Base-by-base conservation (phyloP, 2,113 vertebrate genomes). In the Dipodomys stephensi region DNA sequence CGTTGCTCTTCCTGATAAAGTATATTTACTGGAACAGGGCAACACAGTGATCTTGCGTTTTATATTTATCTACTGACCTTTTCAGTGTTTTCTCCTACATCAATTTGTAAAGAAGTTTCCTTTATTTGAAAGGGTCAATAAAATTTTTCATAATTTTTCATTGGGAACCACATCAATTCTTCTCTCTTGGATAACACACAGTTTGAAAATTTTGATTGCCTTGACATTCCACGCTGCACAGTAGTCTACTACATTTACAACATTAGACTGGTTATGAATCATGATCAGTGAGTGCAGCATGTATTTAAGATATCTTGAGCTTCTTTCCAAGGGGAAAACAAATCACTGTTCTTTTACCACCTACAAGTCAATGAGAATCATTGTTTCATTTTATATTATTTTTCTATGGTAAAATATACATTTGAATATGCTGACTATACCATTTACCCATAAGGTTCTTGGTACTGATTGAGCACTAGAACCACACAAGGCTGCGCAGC, bases 21-120 rank as follows among this genome's bases (percentile, higher is more conserved):
- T 25, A 30, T 57, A 39, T 90, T 72, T 77, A 64, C 60, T 53
- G 2, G 39, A 90, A 49, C 57, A 53, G 85, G 81, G 71, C 68
- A 53, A 46, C 64, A 85, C 32, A 82, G 35, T 39, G 71, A 49
- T 13, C 27, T 93, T 11, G 30, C 62, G 83, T 71, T 86, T 86
- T 88, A 18, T 65, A 53, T 64, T 91, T 7, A 32, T 94, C 88
- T 76, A 64, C 25, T 91, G 25, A 81, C 30, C 30, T 94, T 87
- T 83, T 35, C 22, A 77, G 49, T 82, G 25, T 13, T 91, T 87
- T 91, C 32, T 57, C 5, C 35, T 49, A 57, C 39, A 25, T 23
- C 57, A 81, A 57, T 72, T 65, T 72, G 16, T 65, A 19, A 65
- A 85, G 67, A 60, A 39, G 27, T 64, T 86, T 87, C 27, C 23